These are phyloP conservation scores for Heloderma charlesbogerti DNA, from an alignment of 2,113 vertebrate species.

Conservation along the genomic window DNA sequence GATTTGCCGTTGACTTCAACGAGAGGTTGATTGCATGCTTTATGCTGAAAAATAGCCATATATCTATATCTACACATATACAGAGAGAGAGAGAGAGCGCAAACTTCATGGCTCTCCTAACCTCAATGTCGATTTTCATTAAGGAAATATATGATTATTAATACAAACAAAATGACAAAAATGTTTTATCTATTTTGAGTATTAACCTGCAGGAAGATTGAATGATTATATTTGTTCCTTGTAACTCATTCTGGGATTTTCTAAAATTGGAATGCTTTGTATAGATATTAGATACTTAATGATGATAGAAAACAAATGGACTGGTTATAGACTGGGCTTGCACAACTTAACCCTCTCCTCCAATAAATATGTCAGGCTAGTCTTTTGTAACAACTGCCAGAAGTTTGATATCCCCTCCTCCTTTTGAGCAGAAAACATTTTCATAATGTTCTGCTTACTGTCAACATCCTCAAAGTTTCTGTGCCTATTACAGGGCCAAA, in stretches of 20 bases:
- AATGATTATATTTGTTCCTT: not conserved
- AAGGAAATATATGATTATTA: not conserved
- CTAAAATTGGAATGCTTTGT: constrained; percentile 14
- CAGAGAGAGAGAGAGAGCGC: too few species aligned
- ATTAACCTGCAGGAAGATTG: not conserved
- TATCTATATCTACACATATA: not conserved
- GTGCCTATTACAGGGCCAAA: not conserved
- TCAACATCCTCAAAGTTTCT: not conserved
- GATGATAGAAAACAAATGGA: constrained; percentile 25
- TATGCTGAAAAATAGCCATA: constrained; percentile 6
- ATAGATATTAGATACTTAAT: constrained; percentile 22
- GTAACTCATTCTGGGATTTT: constrained; percentile 13
- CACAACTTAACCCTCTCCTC: not conserved
- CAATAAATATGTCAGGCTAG: not conserved
- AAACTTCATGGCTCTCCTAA: constrained; percentile 8
- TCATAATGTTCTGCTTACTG: not conserved
- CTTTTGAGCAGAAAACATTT: not conserved
- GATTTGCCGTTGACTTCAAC: constrained; percentile 1
- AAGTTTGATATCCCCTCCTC: not conserved
- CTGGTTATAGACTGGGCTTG: not conserved
- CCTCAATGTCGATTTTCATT: constrained; percentile 21
- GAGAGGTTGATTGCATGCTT: constrained; percentile 28
- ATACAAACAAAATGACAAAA: not conserved
- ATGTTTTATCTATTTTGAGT: not conserved
- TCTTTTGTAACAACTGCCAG: not conserved